A percentile compares a stretch with the other conserved stretches of the same genome.
Conservation (phyloP, 2,113 vertebrate species). For the Myiozetetes cayanensis region DNA sequence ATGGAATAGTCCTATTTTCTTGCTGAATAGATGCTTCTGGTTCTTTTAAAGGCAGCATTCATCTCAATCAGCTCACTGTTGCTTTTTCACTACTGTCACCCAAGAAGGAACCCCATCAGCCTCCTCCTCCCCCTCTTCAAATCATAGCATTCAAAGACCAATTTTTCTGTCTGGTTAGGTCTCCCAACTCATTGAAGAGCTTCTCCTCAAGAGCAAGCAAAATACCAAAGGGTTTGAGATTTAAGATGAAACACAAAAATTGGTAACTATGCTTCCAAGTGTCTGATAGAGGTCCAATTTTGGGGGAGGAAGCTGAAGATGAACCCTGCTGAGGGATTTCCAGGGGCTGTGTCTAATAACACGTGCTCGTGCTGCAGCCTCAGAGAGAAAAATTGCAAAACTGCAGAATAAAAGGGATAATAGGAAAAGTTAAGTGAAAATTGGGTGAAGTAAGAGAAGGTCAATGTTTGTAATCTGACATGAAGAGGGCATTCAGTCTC, state of each 20-base stretch:
- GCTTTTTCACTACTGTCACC: not conserved
- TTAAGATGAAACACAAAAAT: not conserved
- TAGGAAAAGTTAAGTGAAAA: conserved; percentile 50
- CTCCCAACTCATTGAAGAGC: not conserved
- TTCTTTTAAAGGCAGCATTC: conserved; percentile 48
- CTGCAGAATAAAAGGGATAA: conserved; percentile 48
- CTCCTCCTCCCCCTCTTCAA: not conserved
- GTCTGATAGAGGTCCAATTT: not conserved
- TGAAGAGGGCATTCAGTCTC: conserved; percentile 10
- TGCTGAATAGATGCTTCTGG: not conserved
- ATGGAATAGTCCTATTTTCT: conserved; percentile 22
- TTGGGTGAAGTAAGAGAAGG: conserved; percentile 55
- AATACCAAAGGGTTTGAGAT: not conserved
- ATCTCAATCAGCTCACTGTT: not conserved
- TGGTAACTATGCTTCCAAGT: not conserved
- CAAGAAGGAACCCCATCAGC: not conserved
- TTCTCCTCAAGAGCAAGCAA: not conserved
- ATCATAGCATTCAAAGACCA: not conserved
- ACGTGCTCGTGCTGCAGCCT: not conserved
- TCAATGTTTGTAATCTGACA: conserved; percentile 15
- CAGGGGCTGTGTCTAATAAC: not conserved
- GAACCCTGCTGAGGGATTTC: not conserved
- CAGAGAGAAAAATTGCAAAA: not conserved
- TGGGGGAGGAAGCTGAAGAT: not conserved
- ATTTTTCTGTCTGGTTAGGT: not conserved